phyloP scores from a whole-genome alignment of 2,113 vertebrate species.

The Cyphomyrus plagiostoma region DNA sequence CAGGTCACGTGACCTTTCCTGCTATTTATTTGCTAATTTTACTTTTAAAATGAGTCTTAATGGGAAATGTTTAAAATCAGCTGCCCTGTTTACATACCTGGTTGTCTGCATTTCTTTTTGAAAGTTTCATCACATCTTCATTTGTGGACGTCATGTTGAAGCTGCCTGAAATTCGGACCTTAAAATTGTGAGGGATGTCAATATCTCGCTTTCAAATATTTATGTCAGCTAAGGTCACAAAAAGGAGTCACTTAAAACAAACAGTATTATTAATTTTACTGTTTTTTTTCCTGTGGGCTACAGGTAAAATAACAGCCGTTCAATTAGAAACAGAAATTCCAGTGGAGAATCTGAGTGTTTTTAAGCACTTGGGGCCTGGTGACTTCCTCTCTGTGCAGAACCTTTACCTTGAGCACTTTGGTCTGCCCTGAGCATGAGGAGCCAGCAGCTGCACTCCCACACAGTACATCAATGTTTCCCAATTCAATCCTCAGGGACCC shows the following conservation, averaged over 20 bases:
- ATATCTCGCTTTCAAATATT: not conserved
- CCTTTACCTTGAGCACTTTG: not conserved
- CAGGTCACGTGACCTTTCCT: not conserved
- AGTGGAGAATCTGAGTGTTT: not conserved
- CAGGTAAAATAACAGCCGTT: not conserved
- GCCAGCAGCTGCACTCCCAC: not conserved
- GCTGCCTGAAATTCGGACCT: not conserved
- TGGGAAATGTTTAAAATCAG: no score
- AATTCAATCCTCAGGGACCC: no score
- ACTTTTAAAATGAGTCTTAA: slow-evolving; percentile 11
- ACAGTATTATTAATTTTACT: not conserved
- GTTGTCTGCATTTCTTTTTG: slow-evolving; percentile 42
- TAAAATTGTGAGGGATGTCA: not conserved
- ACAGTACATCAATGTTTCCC: no score
- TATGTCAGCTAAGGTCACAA: not conserved
- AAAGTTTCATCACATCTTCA: slow-evolving; percentile 66
- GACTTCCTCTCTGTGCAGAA: no score
- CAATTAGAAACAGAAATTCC: not conserved
- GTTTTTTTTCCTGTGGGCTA: not conserved
- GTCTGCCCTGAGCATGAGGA: not conserved
- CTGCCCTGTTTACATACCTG: slow-evolving; percentile 47
- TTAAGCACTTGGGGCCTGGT: not conserved
- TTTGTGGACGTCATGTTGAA: slow-evolving; percentile 52
- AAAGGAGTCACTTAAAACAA: not conserved
- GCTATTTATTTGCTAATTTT: slow-evolving; percentile 31